Evolutionary conservation across 2,888 invertebrate species (phyloP), one percentile per base, ranked within the genome.

Genomic region (Lasius fuliginosus): DNA sequence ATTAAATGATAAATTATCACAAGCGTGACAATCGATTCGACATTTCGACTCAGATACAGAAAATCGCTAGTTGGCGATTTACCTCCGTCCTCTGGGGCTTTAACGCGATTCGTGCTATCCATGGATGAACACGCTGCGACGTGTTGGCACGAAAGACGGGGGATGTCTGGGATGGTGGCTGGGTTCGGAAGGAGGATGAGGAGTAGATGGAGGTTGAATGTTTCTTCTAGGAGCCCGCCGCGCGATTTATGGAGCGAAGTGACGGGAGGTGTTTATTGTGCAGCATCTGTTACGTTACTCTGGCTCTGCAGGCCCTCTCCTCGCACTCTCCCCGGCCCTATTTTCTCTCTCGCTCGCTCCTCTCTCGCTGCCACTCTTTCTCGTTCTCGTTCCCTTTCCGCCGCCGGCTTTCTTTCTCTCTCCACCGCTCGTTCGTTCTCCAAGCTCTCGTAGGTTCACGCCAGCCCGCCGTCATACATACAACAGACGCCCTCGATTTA

Each of bases 211-310:
- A 92, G 92, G 92, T 92, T 93, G 94, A 94, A 93, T 94, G 94
- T 94, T 94, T 94, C 94, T 94, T 94, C 94, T 93, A 93, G 94
- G 92, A 93, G 94, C 92, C 92, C 92, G 93, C 92, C 93, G 92
- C 92, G 93, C 94, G 94, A 94, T 94, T 94, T 94, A 94, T 94
- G 94, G 94, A 94, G 93, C 94, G 90, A 94, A 94, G 94, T 94
- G 94, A 94, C 94, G 94, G 94, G 94, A 94, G 94, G 94, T 94
- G 94, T 94, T 94, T 94, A 94, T 94, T 94, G 94, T 94, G 94
- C 94, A 94, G 94, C 94, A 94, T 94, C 94, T 94, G 94, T 93
- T 93, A 93, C 93, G 92, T 93, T 93, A 92, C 93, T 93, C 91
- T 87, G 90, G 89, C 90, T 90, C 88, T 87, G 89, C 90, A 87